A percentile compares a stretch with the other conserved stretches of the same genome.
Conservation (phyloP, 2,113 vertebrate genomes). For the Penelope pileata region DNA sequence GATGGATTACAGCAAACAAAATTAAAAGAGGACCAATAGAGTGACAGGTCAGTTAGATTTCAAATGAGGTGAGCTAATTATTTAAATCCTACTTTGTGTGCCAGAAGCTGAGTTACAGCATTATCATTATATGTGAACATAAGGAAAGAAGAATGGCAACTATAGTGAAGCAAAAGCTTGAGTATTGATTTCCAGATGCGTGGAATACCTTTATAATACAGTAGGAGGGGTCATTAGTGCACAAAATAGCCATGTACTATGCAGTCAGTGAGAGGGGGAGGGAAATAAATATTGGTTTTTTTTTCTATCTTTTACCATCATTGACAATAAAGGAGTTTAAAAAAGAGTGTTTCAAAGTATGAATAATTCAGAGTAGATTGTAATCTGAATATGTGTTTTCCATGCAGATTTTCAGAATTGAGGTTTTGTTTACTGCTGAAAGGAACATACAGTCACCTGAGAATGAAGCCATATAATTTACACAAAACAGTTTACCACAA, state of each 20-base stretch:
- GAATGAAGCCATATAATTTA: not conserved
- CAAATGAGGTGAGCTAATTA: not conserved
- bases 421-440: not conserved
- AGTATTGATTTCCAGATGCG: not conserved
- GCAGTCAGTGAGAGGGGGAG: not conserved
- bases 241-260: not conserved
- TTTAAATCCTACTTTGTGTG: not conserved
- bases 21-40: not conserved
- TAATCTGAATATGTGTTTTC: not conserved
- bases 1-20: not conserved
- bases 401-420: not conserved
- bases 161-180: not conserved
- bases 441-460: not conserved
- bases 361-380: not conserved
- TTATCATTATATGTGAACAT: not conserved
- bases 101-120: not conserved
- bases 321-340: not conserved
- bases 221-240: not conserved
- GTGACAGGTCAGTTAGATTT: not conserved
- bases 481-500: not conserved
- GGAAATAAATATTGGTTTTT: not conserved
- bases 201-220: not conserved
- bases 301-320: not conserved
- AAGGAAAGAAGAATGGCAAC: not conserved
- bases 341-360: not conserved